phyloP scores from a whole-genome alignment of 1,140 invertebrate genomes.

The Drosophila bocki region DNA sequence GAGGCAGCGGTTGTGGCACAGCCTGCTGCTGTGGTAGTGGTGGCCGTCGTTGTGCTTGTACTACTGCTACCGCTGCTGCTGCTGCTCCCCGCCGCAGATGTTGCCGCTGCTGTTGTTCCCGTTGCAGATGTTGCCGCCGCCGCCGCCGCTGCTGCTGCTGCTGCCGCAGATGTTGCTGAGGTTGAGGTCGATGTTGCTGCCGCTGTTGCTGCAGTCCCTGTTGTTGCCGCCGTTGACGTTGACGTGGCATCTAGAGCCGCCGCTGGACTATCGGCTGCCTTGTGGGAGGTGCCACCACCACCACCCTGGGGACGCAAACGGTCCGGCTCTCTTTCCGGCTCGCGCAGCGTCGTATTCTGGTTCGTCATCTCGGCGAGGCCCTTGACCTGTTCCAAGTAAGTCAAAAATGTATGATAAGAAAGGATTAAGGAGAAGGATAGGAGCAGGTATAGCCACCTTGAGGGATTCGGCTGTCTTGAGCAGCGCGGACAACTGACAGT shows the following conservation, averaged over 20 bases:
- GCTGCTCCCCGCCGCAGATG: conserved; percentile 31
- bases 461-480: conserved; percentile 97
- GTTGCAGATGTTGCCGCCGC: conserved; percentile 20
- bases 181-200: conserved; percentile 50
- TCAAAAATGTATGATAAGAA: no score
- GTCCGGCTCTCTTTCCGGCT: conserved; percentile 84
- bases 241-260: conserved; percentile 53
- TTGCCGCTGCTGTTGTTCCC: conserved; percentile 21
- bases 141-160: conserved; percentile 14
- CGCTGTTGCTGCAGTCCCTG: conserved; percentile 34
- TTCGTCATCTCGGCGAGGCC: conserved; percentile 96
- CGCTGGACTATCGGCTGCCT: conserved; percentile 61
- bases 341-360: conserved; percentile 87
- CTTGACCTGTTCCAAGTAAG: conserved; percentile 87
- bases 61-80: conserved; percentile 14
- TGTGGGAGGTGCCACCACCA: conserved; percentile 56
- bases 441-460: conserved; percentile 86
- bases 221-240: conserved; percentile 34
- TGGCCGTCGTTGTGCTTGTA: conserved; percentile 12
- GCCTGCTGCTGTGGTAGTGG: not conserved
- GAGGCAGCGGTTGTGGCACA: not conserved
- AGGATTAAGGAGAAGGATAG: no score
- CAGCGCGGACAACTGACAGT: conserved; percentile 95
- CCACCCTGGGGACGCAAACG: conserved; percentile 81
- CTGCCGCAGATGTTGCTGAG: conserved; percentile 32